These are phyloP conservation scores for Drosophila buzzatii DNA, from an alignment of 2,888 invertebrate genomes.

Conservation along the genomic window DNA sequence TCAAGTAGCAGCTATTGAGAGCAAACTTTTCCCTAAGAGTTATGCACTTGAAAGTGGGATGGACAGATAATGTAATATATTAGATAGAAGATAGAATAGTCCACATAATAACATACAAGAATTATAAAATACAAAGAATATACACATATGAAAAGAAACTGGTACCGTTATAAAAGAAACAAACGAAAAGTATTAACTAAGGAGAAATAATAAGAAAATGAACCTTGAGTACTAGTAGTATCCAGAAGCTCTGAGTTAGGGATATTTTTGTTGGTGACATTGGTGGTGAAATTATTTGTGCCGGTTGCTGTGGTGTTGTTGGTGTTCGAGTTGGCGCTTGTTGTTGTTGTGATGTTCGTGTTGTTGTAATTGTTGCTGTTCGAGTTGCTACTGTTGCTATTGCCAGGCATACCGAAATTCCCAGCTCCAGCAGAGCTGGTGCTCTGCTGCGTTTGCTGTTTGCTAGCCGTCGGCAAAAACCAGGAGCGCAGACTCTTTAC, in stretches of 20 bases:
- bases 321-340: conserved; percentile 60
- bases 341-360: conserved; percentile 61
- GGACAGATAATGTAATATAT: neutral
- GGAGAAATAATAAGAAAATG: conserved; percentile 69
- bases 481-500: conserved; percentile 68
- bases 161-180: conserved; percentile 23
- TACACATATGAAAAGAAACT: conserved; percentile 19
- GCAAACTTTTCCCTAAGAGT: neutral
- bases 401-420: conserved; percentile 70
- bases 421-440: conserved; percentile 62
- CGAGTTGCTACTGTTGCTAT: conserved; percentile 45
- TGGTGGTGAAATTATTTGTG: conserved; percentile 79
- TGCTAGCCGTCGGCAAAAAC: conserved; percentile 63
- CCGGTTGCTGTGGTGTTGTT: conserved; percentile 64
- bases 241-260: conserved; percentile 82
- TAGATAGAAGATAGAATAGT: conserved; percentile 9
- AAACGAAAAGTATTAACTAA: conserved; percentile 29
- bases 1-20: neutral
- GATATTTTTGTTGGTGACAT: conserved; percentile 82
- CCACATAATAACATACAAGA: conserved; percentile 8
- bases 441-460: conserved; percentile 53
- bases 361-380: conserved; percentile 56
- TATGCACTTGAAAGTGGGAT: neutral
- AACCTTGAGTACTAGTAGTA: conserved; percentile 84
- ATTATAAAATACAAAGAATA: neutral